Conservation (phyloP, 1,140 invertebrate species). For the Lordiphosa collinella region DNA sequence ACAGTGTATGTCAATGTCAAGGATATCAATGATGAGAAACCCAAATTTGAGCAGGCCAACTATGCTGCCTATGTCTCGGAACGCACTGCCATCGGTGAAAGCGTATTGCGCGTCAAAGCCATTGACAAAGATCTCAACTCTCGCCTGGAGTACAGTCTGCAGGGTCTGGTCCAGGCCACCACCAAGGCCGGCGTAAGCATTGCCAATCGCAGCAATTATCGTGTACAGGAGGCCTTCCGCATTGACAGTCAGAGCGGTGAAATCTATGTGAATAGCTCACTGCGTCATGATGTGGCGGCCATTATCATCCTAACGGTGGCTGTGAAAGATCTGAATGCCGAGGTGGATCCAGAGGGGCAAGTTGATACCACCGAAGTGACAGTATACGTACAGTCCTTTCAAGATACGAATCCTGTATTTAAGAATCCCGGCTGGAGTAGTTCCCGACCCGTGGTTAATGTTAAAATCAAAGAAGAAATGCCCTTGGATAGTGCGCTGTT, state of each 20-base stretch:
- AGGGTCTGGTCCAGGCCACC: slow-evolving; percentile 85
- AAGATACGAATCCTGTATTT: slow-evolving; percentile 89
- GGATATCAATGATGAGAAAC: slow-evolving; percentile 92
- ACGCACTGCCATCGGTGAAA: slow-evolving; percentile 83
- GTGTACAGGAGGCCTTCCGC: slow-evolving; percentile 85
- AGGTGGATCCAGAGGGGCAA: slow-evolving; percentile 85
- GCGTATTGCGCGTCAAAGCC: slow-evolving; percentile 84
- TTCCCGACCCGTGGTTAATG: slow-evolving; percentile 84
- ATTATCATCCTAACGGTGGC: slow-evolving; percentile 88
- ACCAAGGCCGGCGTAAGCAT: slow-evolving; percentile 88
- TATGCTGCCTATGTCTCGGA: slow-evolving; percentile 87
- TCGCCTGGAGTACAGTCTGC: slow-evolving; percentile 85
- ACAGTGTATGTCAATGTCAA: slow-evolving; percentile 86
- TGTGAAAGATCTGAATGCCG: slow-evolving; percentile 87
- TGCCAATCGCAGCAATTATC: slow-evolving; percentile 82
- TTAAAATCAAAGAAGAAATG: slow-evolving; percentile 88
- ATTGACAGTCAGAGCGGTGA: slow-evolving; percentile 86
- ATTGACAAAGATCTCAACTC: slow-evolving; percentile 86
- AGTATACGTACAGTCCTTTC: slow-evolving; percentile 89
- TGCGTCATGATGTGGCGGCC: slow-evolving; percentile 90
- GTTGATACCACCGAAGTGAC: slow-evolving; percentile 86
- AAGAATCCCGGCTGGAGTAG: slow-evolving; percentile 85
- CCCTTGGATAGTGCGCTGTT: slow-evolving; percentile 88
- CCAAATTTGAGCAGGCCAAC: slow-evolving; percentile 85
- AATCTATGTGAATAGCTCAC: slow-evolving; percentile 84